Evolutionary conservation across 2,888 invertebrate species (phyloP), one percentile per base, ranked within the genome.

Genomic region (Orthosia gracilis): DNA sequence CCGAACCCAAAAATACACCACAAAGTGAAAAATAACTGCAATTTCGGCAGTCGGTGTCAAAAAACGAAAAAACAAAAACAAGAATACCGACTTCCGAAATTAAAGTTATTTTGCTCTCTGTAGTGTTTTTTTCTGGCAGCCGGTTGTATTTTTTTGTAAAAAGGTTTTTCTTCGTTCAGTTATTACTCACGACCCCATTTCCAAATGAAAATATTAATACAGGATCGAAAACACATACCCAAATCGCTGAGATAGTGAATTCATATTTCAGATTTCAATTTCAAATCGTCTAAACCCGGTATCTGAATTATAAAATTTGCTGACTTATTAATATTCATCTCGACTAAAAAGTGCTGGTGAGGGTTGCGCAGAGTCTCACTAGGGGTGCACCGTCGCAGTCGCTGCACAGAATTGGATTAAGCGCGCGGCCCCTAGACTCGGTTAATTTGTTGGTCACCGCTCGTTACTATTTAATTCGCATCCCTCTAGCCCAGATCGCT

Each of bases 401-500:
- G 71, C 78, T 65, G 74, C 69, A 67, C 82, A 68, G 82, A 90
- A 92, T 92, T 90, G 90, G 89, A 92, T 93, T 92, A 92, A 85
- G 89, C 84, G 78, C 73, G 81, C 81, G 86, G 87, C 78, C 90
- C 88, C 87, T 75, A 80, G 87, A 84, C 77, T 81, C 88, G 89
- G 92, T 92, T 93, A 93, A 93, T 93, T 93, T 89, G 89, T 88
- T 90, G 91, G 91, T 89, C 91, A 89, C 86, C 84, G 87, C 91
- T 92, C 91, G 92, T 91, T 91, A 90, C 89, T 89, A 90, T 91
- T 92, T 92, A 89, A 91, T 92, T 91, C 87, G 83, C 86, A 71
- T 82, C 85, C 84, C 86, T 85, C 85, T 83, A 69, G 64, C 68
- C 69, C 76, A 83, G 83, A 86, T 83, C 87, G 87, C 72, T 73